These are phyloP conservation scores for Cephus cinctus DNA, from an alignment of 1,140 invertebrate species.

Conservation along the genomic window DNA sequence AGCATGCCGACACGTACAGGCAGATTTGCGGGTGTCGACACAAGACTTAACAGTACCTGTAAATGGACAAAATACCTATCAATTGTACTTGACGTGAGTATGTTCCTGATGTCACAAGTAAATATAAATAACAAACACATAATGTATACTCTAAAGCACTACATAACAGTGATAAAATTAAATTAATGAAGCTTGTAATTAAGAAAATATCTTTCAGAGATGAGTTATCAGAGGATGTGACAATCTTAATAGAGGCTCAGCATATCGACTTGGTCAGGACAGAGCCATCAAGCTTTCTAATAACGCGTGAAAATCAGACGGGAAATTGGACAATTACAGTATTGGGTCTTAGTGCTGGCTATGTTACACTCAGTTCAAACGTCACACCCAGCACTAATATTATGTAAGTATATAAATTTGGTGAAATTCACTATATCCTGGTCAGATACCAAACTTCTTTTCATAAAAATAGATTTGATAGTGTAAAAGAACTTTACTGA, in stretches of 20 bases:
- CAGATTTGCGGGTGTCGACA: constrained; percentile 32
- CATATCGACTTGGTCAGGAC: constrained; percentile 39
- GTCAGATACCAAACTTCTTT: no score
- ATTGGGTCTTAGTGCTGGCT: constrained; percentile 59
- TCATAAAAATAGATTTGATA: no score
- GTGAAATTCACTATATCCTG: no score
- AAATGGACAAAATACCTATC: constrained; percentile 37
- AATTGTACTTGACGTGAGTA: constrained; percentile 43
- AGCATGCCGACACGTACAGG: constrained; percentile 22
- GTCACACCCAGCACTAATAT: constrained; percentile 51
- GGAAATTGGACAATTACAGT: constrained; percentile 55
- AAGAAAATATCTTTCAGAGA: constrained; percentile 40
- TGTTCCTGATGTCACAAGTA: constrained; percentile 16
- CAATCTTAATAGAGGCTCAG: constrained; percentile 35
- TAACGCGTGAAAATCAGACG: constrained; percentile 9
- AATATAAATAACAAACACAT: no score
- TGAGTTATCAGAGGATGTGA: constrained; percentile 24
- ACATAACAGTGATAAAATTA: constrained; percentile 9
- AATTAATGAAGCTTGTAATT: constrained; percentile 34
- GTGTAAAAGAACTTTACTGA: no score
- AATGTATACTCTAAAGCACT: no score
- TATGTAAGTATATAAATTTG: constrained; percentile 47
- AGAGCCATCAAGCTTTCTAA: constrained; percentile 27
- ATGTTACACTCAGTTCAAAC: constrained; percentile 58
- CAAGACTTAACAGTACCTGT: constrained; percentile 50